Conservation (phyloP, 2,888 invertebrate species). For the Philhelius pedissequus region DNA sequence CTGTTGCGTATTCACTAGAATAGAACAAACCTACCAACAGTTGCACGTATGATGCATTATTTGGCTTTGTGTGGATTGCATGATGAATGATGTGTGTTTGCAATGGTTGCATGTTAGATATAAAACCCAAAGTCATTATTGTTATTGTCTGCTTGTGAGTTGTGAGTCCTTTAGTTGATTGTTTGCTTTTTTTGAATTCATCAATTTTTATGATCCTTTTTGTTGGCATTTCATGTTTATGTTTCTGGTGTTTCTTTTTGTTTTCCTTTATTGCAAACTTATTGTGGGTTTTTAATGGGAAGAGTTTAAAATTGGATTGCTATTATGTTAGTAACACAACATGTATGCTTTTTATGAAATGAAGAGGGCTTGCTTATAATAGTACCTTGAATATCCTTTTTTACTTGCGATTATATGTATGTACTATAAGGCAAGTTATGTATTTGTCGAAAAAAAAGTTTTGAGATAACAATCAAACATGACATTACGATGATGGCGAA, state of each 20-base stretch:
- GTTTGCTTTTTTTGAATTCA: background rate
- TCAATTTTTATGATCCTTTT: constrained; percentile 16
- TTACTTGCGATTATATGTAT: too few relatives aligned
- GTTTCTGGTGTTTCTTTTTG: background rate
- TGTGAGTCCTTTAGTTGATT: constrained; percentile 25
- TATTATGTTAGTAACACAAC: background rate
- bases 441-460: too few relatives aligned
- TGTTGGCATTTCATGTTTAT: constrained; percentile 3
- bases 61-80: background rate
- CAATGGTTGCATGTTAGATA: background rate
- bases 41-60: too few relatives aligned
- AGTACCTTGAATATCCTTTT: too few relatives aligned
- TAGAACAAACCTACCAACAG: too few relatives aligned
- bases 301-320: background rate
- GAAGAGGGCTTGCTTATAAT: background rate
- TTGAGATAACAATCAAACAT: too few relatives aligned
- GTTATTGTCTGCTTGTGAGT: background rate
- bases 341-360: background rate
- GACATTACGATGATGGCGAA: too few relatives aligned
- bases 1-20: too few relatives aligned
- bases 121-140: background rate
- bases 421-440: too few relatives aligned
- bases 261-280: background rate
- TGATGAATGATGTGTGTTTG: constrained; percentile 20
- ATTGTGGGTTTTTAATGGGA: background rate